phyloP scores from a whole-genome alignment of 2,797 vertebrate species.

The Arnoldichthys spilopterus region DNA sequence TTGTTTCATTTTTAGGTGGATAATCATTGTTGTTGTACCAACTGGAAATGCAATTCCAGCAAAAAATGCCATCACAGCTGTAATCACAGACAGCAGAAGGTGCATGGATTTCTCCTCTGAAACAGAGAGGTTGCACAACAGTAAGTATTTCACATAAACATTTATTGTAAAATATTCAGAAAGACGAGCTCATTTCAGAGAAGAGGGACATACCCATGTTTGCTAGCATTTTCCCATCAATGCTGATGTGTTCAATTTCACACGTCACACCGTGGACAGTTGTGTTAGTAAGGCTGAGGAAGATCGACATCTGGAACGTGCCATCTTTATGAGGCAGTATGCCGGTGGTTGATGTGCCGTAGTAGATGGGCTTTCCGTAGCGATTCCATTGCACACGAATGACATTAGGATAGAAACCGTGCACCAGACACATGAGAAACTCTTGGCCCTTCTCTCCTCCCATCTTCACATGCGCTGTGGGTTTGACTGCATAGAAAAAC shows the following conservation, averaged over 20 bases:
- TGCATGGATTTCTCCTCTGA: conserved; percentile 17
- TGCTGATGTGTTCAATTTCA: conserved; percentile 46
- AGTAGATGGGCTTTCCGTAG: conserved; percentile 32
- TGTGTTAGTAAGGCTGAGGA: conserved; percentile 36
- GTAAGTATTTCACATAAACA: background rate
- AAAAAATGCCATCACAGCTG: background rate
- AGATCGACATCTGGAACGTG: conserved; percentile 51
- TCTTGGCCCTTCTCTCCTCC: conserved; percentile 3
- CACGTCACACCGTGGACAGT: conserved; percentile 25
- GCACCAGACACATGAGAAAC: conserved; percentile 37
- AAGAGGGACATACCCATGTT: conserved; percentile 10
- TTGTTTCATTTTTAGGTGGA: background rate
- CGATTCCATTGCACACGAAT: conserved; percentile 46
- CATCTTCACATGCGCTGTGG: conserved; percentile 26
- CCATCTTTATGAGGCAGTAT: conserved; percentile 52
- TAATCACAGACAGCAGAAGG: background rate
- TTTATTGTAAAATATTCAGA: background rate
- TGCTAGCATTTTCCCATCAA: conserved; percentile 29
- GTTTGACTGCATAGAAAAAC: conserved; percentile 36
- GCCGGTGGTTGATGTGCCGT: conserved; percentile 41
- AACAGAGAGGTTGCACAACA: conserved; percentile 18
- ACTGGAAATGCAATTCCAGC: conserved; percentile 13
- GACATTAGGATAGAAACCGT: conserved; percentile 47
- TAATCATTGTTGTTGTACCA: background rate
- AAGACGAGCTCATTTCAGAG: background rate